Evolutionary conservation across 2,888 invertebrate genomes (phyloP).

Genomic region (Lapara coniferarum): DNA sequence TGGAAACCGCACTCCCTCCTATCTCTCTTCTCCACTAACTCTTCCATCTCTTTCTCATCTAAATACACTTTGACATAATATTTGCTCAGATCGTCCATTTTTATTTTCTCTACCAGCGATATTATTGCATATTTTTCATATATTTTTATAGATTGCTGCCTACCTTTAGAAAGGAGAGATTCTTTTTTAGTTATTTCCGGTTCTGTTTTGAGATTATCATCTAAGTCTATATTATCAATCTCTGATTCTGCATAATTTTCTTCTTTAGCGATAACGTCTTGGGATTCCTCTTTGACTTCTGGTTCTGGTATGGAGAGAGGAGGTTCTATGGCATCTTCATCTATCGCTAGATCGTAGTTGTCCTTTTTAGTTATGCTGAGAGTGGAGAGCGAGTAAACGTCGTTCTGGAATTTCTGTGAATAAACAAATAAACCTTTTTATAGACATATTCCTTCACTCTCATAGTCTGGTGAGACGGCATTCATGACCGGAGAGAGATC

Average conservation of each 20-base stretch:
- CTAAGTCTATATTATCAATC: not conserved
- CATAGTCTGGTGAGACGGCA: too few relatives aligned
- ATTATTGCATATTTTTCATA: constrained; percentile 31
- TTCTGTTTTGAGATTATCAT: not conserved
- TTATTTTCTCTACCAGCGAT: constrained; percentile 32
- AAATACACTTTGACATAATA: constrained; percentile 33
- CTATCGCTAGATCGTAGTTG: constrained; percentile 11
- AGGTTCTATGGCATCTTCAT: constrained; percentile 1
- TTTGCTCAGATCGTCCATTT: constrained; percentile 34
- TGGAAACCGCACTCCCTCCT: constrained; percentile 33
- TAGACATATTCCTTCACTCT: too few relatives aligned
- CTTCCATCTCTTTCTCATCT: constrained; percentile 35
- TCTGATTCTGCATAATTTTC: not conserved
- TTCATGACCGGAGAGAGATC: too few relatives aligned
- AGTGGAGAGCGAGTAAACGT: constrained; percentile 9
- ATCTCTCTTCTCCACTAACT: constrained; percentile 36
- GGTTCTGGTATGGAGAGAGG: not conserved
- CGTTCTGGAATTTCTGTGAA: not conserved
- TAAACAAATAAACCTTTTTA: not conserved
- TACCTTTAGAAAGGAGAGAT: constrained; percentile 1
- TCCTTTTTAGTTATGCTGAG: constrained; percentile 4
- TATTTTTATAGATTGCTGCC: constrained; percentile 29
- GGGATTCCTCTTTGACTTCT: not conserved
- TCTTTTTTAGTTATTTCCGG: not conserved
- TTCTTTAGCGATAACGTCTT: not conserved